Conservation (phyloP, 2,888 invertebrate genomes). For the Drosophila leonis region DNA sequence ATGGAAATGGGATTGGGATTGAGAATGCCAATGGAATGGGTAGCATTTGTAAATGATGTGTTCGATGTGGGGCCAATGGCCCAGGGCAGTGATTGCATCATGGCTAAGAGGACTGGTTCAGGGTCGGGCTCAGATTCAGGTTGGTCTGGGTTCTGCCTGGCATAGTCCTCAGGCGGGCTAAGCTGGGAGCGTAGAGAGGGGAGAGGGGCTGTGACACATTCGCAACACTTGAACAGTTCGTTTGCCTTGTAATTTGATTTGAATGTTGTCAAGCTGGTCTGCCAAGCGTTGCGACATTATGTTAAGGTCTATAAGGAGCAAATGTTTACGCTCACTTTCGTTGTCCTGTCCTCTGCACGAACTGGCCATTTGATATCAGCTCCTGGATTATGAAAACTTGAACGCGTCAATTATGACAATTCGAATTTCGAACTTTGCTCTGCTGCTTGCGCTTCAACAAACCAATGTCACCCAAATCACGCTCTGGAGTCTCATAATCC, state of each 20-base stretch:
- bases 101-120: constrained; percentile 10
- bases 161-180: background rate
- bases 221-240: constrained; percentile 63
- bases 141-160: constrained; percentile 5
- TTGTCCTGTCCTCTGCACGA: background rate
- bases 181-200: background rate
- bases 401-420: constrained; percentile 19
- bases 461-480: constrained; percentile 41
- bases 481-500: constrained; percentile 42
- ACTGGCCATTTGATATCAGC: constrained; percentile 22
- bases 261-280: constrained; percentile 30
- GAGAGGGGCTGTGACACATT: constrained; percentile 32
- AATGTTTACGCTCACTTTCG: background rate
- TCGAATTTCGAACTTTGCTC: constrained; percentile 14
- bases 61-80: constrained; percentile 10
- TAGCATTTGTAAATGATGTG: constrained; percentile 26
- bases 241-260: constrained; percentile 68
- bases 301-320: constrained; percentile 45
- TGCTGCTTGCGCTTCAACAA: constrained; percentile 32
- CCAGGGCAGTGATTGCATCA: constrained; percentile 27
- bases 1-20: background rate
- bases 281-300: constrained; percentile 39
- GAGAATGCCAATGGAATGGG: constrained; percentile 7
- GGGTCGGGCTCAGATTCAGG: constrained; percentile 1
- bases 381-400: constrained; percentile 9